These are phyloP conservation scores for Cabera pusaria DNA, from an alignment of 2,888 invertebrate genomes.

Conservation along the genomic window DNA sequence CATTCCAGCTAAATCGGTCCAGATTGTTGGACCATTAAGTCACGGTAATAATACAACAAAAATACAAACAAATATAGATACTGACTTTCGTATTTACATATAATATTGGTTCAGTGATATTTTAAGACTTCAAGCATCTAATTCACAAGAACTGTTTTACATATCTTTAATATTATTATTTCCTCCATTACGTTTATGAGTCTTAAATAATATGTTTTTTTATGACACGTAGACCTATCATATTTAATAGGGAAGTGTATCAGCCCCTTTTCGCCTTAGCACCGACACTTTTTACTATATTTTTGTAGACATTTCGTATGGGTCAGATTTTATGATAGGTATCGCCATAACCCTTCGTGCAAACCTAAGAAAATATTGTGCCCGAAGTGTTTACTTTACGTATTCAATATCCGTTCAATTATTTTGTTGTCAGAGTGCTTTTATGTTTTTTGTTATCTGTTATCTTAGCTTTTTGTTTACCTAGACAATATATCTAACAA, in stretches of 20 bases:
- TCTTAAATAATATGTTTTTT: no score
- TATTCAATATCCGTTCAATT: constrained; percentile 51
- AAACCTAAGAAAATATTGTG: constrained; percentile 28
- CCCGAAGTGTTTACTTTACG: constrained; percentile 37
- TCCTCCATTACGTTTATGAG: no score
- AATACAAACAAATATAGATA: no score
- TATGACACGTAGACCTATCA: constrained; percentile 1
- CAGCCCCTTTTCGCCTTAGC: not conserved
- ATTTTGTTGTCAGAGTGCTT: constrained; percentile 30
- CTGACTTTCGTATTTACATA: no score
- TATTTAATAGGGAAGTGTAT: constrained; percentile 11
- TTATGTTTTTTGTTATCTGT: constrained; percentile 38
- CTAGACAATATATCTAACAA: constrained; percentile 15
- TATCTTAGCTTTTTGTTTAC: constrained; percentile 13
- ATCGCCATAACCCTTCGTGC: constrained; percentile 26
- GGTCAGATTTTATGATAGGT: constrained; percentile 18
- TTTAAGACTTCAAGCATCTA: no score
- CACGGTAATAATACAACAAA: no score
- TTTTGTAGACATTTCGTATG: constrained; percentile 5
- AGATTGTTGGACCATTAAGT: no score
- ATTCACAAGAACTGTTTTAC: no score
- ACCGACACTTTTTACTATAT: constrained; percentile 21
- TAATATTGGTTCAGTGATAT: no score
- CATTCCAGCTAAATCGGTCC: no score
- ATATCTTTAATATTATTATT: no score